Evolutionary conservation across 2,888 invertebrate genomes (phyloP), one percentile per base, ranked within the genome.

Genomic region (Aspidiotus rigidus): DNA sequence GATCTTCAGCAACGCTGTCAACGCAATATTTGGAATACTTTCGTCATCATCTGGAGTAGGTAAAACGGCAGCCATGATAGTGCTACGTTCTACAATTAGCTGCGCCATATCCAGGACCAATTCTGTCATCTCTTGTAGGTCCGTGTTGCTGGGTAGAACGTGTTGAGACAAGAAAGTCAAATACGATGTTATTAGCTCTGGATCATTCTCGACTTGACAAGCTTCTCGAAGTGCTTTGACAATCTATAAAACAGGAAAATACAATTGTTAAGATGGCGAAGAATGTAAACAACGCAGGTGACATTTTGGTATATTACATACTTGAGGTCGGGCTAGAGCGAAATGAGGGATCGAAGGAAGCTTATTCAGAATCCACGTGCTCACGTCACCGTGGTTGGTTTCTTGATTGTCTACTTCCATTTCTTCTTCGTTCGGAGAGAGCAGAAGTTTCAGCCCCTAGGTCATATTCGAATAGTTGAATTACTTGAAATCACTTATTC

Each of bases 131-230:
- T 73, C 73, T 41, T 72, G 62, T 28, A 71, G 54, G 16, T 66
- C 71, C 11, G 59, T 62, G 62, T 63, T 71, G 10, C 87, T 86
- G 70, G 85, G 83, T 75, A 79, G 73, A 0, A 88, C 87, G 77
- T 91, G 87, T 2, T 84, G 81, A 0, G 93, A 87, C 60, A 96
- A 83, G 79, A 93, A 95, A 73, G 84, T 84, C 69, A 95, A 86
- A 78, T 95, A 96, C 55, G 89, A 88, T 69, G 87, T 86, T 70
- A 93, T 86, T 77, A 92, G 81, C 0, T 83, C 80, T 0, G 93
- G 92, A 75, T 88, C 87, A 74, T 93, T 94, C 81, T 97, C 96
- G 70, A 93, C 90, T 76, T 90, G 88, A 76, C 93, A 89, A 0
- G 95, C 95, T 73, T 90, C 87, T 7, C 91, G 83, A n/a, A 94